Percentiles rank a stretch among this genome's conserved stretches.
These are phyloP conservation scores for Corythoichthys haematopterus DNA, from an alignment of 2,113 vertebrate genomes.

Conservation along the genomic window DNA sequence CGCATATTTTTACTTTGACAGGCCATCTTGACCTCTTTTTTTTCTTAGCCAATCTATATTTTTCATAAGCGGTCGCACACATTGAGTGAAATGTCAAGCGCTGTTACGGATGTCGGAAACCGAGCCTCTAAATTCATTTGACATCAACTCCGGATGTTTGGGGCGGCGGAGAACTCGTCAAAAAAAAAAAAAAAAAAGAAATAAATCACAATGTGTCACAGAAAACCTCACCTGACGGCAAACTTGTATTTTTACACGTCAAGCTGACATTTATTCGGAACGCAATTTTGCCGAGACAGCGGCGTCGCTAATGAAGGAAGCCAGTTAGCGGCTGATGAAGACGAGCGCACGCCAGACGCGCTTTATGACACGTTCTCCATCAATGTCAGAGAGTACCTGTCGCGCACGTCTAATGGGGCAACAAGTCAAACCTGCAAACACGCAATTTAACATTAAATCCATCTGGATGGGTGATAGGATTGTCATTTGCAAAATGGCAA, in stretches of 20 bases:
- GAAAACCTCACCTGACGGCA: slow-evolving; percentile 21
- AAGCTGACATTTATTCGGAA: slow-evolving; percentile 76
- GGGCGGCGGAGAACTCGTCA: neutral
- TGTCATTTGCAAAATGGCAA: slow-evolving; percentile 26
- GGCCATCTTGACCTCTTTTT: slow-evolving; percentile 10
- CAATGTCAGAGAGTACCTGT: slow-evolving; percentile 67
- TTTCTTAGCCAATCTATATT: slow-evolving; percentile 3
- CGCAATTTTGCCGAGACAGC: slow-evolving; percentile 70
- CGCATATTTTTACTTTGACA: slow-evolving; percentile 14
- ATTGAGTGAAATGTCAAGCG: slow-evolving; percentile 13
- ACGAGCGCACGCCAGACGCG: slow-evolving; percentile 51
- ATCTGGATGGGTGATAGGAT: slow-evolving; percentile 14
- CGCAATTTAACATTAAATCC: slow-evolving; percentile 43
- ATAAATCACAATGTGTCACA: neutral
- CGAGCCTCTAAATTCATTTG: slow-evolving; percentile 3
- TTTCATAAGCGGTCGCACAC: no score
- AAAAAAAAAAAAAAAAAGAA: neutral
- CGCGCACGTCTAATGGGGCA: slow-evolving; percentile 58
- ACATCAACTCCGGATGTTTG: slow-evolving; percentile 17
- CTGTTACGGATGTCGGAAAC: neutral
- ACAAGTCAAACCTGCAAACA: slow-evolving; percentile 59
- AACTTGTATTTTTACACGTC: slow-evolving; percentile 40
- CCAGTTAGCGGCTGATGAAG: slow-evolving; percentile 68
- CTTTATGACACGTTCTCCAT: slow-evolving; percentile 39
- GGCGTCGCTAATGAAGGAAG: slow-evolving; percentile 70